Conservation (phyloP, 2,113 vertebrate species). For the Ammodytes dubius region DNA sequence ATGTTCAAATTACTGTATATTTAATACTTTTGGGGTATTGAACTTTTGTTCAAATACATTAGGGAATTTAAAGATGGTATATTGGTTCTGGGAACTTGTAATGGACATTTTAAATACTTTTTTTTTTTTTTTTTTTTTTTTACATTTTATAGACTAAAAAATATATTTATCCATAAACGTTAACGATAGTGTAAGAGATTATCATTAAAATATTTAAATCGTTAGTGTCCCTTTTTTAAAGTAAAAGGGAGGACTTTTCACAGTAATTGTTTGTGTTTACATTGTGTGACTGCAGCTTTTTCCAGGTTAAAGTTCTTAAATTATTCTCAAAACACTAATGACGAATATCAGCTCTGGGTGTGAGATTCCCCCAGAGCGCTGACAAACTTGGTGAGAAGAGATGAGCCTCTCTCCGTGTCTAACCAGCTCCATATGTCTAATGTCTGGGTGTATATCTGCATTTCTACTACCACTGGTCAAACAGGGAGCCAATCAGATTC, state of each 20-base stretch:
- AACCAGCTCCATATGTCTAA: constrained; percentile 70
- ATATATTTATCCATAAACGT: too few relatives aligned
- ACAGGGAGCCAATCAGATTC: constrained; percentile 56
- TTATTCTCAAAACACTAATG: background rate
- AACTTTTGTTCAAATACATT: too few relatives aligned
- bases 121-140: background rate
- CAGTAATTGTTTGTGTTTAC: background rate
- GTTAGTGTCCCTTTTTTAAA: too few relatives aligned
- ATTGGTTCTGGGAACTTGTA: background rate
- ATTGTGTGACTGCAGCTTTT: background rate
- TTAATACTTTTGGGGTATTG: too few relatives aligned
- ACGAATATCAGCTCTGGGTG: background rate
- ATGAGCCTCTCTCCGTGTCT: constrained; percentile 34
- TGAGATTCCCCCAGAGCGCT: constrained; percentile 6
- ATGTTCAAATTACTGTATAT: background rate
- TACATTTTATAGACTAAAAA: too few relatives aligned
- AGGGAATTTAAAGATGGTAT: background rate
- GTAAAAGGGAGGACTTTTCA: too few relatives aligned
- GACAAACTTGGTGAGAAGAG: constrained; percentile 23
- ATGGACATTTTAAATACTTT: too few relatives aligned
- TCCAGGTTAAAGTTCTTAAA: background rate
- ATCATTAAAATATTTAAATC: too few relatives aligned
- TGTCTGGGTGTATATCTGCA: constrained; percentile 44
- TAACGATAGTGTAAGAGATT: too few relatives aligned
- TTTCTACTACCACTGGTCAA: constrained; percentile 37